Percentiles rank a stretch among this genome's conserved stretches.
phyloP scores from a whole-genome alignment of 1,140 invertebrate species.

The Habropoda laboriosa region DNA sequence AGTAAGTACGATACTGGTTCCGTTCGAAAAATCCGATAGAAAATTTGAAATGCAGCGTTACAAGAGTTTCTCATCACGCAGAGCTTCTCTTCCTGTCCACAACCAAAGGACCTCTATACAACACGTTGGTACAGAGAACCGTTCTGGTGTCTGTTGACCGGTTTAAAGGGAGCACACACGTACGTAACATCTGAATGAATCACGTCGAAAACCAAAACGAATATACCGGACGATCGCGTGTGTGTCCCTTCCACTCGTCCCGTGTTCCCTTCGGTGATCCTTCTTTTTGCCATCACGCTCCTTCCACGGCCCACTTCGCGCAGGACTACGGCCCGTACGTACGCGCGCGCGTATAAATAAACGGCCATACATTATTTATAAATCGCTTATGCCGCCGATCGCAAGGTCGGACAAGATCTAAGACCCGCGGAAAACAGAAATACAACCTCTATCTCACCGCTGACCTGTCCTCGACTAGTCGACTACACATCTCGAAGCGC shows the following conservation, averaged over 20 bases:
- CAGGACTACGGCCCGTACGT: slow-evolving; percentile 45
- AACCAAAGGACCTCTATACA: neutral
- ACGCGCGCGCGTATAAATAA: slow-evolving; percentile 59
- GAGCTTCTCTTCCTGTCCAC: slow-evolving; percentile 4
- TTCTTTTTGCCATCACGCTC: slow-evolving; percentile 40
- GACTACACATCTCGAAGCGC: too few species aligned
- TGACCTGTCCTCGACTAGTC: too few species aligned
- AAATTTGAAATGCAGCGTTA: neutral
- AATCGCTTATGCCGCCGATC: slow-evolving; percentile 62
- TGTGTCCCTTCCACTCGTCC: neutral
- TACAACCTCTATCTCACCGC: slow-evolving; percentile 5
- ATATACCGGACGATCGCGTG: slow-evolving; percentile 56
- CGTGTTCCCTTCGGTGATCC: neutral
- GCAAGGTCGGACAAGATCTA: slow-evolving; percentile 64
- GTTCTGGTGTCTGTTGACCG: slow-evolving; percentile 29
- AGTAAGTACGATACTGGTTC: too few species aligned
- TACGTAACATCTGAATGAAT: slow-evolving; percentile 58
- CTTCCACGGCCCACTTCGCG: slow-evolving; percentile 53
- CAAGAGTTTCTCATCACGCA: neutral
- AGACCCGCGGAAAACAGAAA: slow-evolving; percentile 50
- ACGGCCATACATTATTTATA: slow-evolving; percentile 67
- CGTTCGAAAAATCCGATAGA: too few species aligned
- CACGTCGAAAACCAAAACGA: slow-evolving; percentile 54
- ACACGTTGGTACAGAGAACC: neutral
- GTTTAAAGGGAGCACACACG: slow-evolving; percentile 38